A percentile compares a stretch with the other conserved stretches of the same genome.
Evolutionary conservation across 2,888 invertebrate genomes (phyloP).

Genomic region (Alloscopus bannaensis): DNA sequence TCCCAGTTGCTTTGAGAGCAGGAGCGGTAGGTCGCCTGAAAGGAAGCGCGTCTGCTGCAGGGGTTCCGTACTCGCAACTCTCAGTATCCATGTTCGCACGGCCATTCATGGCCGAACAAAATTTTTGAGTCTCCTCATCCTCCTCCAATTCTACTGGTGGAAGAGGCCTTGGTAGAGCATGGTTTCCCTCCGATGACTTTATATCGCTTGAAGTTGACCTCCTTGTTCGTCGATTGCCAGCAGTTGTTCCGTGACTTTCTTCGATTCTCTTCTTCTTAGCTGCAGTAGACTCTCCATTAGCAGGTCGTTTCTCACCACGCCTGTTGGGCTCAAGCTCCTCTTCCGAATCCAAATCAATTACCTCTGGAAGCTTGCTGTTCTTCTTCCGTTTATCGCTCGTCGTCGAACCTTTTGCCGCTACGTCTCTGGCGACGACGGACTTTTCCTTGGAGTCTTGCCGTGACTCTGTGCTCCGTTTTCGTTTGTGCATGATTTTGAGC

Average conservation of each 20-base stretch:
- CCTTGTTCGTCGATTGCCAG: neutral
- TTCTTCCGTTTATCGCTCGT: neutral
- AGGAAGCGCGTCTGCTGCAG: too few relatives aligned
- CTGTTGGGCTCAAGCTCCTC: neutral
- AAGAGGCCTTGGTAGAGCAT: too few relatives aligned
- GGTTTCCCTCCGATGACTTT: too few relatives aligned
- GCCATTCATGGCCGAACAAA: too few relatives aligned
- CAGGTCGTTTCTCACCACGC: neutral
- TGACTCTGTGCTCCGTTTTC: neutral
- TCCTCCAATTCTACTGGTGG: too few relatives aligned
- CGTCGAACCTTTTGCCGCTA: neutral
- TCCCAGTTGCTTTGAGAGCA: too few relatives aligned
- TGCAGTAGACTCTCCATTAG: too few relatives aligned
- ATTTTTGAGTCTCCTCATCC: too few relatives aligned
- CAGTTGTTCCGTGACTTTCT: neutral
- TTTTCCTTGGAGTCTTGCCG: neutral
- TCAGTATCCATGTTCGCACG: too few relatives aligned
- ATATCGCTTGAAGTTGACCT: neutral
- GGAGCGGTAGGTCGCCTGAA: too few relatives aligned
- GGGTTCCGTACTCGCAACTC: too few relatives aligned
- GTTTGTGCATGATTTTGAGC: neutral
- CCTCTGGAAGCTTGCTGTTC: neutral
- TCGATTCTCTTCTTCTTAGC: slow-evolving; percentile 8
- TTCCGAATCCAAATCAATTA: slow-evolving; percentile 1
- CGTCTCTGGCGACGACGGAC: neutral